phyloP scores from a whole-genome alignment of 2,888 invertebrate genomes.

The Capitulum mitella region DNA sequence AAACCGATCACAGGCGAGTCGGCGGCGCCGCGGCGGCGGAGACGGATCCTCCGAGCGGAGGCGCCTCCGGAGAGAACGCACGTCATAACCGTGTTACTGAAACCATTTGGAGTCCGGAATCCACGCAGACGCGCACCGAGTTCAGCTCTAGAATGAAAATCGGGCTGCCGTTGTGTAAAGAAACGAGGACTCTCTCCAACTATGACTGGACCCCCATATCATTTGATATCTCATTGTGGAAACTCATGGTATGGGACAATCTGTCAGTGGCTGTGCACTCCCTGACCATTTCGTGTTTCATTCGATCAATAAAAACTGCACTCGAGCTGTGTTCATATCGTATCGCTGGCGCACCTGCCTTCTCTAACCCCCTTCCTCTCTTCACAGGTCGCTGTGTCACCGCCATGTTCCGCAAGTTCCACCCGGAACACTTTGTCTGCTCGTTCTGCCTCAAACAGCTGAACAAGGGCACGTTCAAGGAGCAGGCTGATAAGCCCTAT shows the following conservation, averaged over 20 bases:
- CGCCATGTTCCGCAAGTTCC: slow-evolving; percentile 98
- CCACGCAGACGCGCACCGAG: neutral
- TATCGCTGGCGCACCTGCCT: too few relatives aligned
- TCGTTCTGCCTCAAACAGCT: slow-evolving; percentile 96
- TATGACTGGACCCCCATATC: too few relatives aligned
- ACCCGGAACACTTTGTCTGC: slow-evolving; percentile 98
- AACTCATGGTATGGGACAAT: too few relatives aligned
- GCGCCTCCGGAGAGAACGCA: neutral
- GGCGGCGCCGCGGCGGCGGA: too few relatives aligned
- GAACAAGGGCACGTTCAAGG: slow-evolving; percentile 99
- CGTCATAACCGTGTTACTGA: too few relatives aligned
- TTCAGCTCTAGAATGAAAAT: too few relatives aligned
- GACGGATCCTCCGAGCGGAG: neutral
- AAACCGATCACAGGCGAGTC: slow-evolving; percentile 48
- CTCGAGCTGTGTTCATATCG: too few relatives aligned
- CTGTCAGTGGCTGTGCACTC: too few relatives aligned
- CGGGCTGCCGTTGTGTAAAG: neutral
- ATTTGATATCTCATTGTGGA: too few relatives aligned
- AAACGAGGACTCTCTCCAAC: neutral
- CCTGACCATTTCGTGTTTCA: too few relatives aligned
- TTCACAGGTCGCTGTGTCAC: slow-evolving; percentile 84
- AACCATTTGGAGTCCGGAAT: neutral
- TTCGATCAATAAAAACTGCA: too few relatives aligned
- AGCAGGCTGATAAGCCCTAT: slow-evolving; percentile 97
- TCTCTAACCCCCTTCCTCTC: too few relatives aligned